Base-by-base conservation (phyloP, 1,140 invertebrate species). In the Drosophila sp. region DNA sequence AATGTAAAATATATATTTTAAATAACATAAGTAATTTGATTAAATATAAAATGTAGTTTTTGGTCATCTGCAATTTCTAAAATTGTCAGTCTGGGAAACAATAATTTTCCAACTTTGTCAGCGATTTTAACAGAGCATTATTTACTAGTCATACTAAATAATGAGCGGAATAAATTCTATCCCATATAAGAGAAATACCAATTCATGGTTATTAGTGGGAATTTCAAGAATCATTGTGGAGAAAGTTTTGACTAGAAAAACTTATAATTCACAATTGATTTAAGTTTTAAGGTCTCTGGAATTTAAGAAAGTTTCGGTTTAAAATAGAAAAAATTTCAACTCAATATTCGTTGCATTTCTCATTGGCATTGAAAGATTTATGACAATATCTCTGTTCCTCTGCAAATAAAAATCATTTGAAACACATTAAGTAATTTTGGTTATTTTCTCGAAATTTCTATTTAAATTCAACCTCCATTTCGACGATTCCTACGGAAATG, bases 121-220 rank as follows among this genome's bases (percentile, higher is more conserved):
- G 13, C 34, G 25, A 36, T 3, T 36, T 8, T 21, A 8, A 56
- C 14, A 14, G 8, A 51, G 13, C 34, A 34, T 51, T 34, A 51
- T 36, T 34, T 4, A 36, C 50, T 18, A 21, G 50, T 53, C 50
- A 53, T 53, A 53, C 27, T 53, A 34, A 14, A 16, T 53, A 53
- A 53, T 53, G 50, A 53, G 7, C 27, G n/a, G 29, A 18, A 53
- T 36, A 36, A 16, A 18, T 53, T 38, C 36, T n/a, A 5, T 38
- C n/a, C n/a, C 36, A 38, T 38, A 38, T 38, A 38, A n/a, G 11
- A 3, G 14, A 43, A 50, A 50, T 25, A 13, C 29, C 46, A 32
- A 32, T 14, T 50, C 46, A 50, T 29, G 25, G 2, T 46, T n/a
- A 27, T 46, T 5, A n/a, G 7, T 13, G 6, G 8, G 25, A 8